These are phyloP conservation scores for Agriopis marginaria DNA, from an alignment of 2,888 invertebrate species.

Conservation along the genomic window DNA sequence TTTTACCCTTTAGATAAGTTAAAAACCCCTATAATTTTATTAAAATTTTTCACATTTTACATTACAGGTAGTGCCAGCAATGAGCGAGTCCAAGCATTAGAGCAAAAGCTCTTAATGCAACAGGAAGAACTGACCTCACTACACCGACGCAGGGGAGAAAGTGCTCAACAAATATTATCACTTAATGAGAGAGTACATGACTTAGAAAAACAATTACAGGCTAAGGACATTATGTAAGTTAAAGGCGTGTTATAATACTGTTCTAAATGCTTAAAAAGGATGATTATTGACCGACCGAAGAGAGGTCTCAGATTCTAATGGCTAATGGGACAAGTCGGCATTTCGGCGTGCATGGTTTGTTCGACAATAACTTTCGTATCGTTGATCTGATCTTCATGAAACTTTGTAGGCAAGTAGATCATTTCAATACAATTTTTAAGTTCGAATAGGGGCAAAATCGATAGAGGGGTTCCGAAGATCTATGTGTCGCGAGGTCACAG, in stretches of 20 bases:
- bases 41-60: background rate
- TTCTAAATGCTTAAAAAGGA: background rate
- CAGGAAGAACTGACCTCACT: slow-evolving; percentile 97
- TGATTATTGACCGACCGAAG: too few species aligned
- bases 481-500: too few species aligned
- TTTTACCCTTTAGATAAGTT: background rate
- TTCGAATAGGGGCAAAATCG: too few species aligned
- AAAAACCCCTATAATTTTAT: too few species aligned
- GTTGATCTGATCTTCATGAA: too few species aligned
- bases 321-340: too few species aligned
- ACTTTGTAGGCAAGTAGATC: too few species aligned
- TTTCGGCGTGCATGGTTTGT: too few species aligned
- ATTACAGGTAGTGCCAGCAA: slow-evolving; percentile 70
- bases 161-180: slow-evolving; percentile 97
- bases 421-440: too few species aligned
- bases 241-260: background rate
- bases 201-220: slow-evolving; percentile 91
- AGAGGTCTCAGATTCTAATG: too few species aligned
- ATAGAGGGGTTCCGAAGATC: too few species aligned
- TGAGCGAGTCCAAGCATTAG: slow-evolving; percentile 90
- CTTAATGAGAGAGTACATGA: slow-evolving; percentile 94
- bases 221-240: slow-evolving; percentile 90
- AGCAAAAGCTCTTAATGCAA: slow-evolving; percentile 94
- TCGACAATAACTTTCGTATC: too few species aligned
- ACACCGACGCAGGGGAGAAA: slow-evolving; percentile 95